These are phyloP conservation scores for Pterostichus madidus DNA, from an alignment of 2,888 invertebrate species.

Conservation along the genomic window DNA sequence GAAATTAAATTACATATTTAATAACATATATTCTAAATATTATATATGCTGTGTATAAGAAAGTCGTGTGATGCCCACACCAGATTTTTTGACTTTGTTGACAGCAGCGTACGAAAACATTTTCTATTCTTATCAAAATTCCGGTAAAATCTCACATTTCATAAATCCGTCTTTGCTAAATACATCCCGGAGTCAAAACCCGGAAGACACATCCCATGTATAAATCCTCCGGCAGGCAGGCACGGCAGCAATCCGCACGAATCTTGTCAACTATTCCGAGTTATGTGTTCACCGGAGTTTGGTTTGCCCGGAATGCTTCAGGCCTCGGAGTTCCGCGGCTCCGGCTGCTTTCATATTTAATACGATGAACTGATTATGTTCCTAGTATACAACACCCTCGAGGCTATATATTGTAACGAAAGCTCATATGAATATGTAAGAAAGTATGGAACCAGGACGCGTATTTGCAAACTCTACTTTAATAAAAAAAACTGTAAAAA, in stretches of 20 bases:
- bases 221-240: neutral
- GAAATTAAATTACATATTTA: no score
- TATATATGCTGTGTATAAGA: no score
- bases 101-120: neutral
- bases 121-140: neutral
- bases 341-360: conserved; percentile 22
- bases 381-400: neutral
- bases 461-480: no score
- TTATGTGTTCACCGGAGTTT: conserved; percentile 7
- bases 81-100: neutral
- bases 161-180: neutral
- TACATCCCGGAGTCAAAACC: neutral
- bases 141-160: no score
- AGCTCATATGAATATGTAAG: no score
- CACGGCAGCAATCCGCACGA: conserved; percentile 18
- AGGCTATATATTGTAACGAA: neutral
- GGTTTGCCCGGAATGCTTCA: conserved; percentile 1
- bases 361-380: conserved; percentile 24
- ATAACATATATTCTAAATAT: no score
- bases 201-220: conserved; percentile 4
- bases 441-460: no score
- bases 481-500: no score
- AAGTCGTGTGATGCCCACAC: no score
- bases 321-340: neutral
- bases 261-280: conserved; percentile 33